Base-by-base conservation (phyloP, 2,113 vertebrate species). In the Notothenia rossii region DNA sequence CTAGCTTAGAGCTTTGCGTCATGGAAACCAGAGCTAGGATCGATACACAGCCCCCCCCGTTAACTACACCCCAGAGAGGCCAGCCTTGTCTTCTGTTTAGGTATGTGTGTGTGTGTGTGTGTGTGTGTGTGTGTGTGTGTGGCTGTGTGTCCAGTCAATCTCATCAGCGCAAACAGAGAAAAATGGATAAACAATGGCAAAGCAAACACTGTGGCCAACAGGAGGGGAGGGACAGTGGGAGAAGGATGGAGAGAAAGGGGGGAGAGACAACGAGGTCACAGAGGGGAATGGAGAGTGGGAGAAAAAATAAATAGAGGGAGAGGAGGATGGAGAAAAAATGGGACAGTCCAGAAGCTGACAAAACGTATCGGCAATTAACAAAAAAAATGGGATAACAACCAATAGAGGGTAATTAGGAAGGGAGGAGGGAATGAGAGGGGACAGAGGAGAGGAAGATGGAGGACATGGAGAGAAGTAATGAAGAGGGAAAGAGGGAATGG, bases 181-280 rank as follows among this genome's bases (percentile, higher is more conserved):
- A 93, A 91, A 94, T 91, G 86, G 89, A 92, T 92, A 89, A 94
- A 92, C 92, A 92, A 81, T 89, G 83, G 76, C 87, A 88, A 88
- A 88, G 85, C 88, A 90, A 94, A 93, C 88, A 89, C 54, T 79
- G 84, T 68, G 80, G 77, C 75, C 5, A 48, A 85, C 74, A 79
- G 76, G 54, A 77, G 70, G 79, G 81, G 45, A 77, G 81, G 74
- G 77, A 83, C 22, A 13, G 63, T 0, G 55, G 72, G 71, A 91
- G 84, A 88, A 17, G 49, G 86, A 87, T 72, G 84, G 51, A 48
- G 74, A 18, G 66, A 69, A 72, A 67, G 7, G 25, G 13, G 72
- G 55, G 72, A 20, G 56, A 17, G 79, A 62, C 54, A 46, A 33
- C 56, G 75, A 89, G 88, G 92, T 90, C 88, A 86, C 25, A 0